Conservation (phyloP, 2,888 invertebrate genomes). For the Parnassius glacialis region DNA sequence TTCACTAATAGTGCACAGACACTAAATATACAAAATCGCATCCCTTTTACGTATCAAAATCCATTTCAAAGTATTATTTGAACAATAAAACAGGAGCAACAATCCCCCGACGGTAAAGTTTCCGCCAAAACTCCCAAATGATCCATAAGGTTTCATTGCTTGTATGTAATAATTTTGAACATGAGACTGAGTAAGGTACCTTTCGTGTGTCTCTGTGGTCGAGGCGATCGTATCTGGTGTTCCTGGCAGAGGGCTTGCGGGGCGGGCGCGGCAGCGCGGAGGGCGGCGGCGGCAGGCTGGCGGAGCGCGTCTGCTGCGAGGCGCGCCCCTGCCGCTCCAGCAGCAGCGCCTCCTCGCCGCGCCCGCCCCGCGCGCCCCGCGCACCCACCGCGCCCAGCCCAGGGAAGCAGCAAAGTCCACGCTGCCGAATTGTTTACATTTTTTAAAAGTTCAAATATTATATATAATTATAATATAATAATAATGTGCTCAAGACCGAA, state of each 20-base stretch:
- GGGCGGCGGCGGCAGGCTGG: slow-evolving; percentile 85
- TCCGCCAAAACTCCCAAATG: no score
- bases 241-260: slow-evolving; percentile 78
- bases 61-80: no score
- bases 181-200: slow-evolving; percentile 38
- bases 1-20: no score
- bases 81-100: no score
- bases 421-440: slow-evolving; percentile 68
- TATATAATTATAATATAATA: no score
- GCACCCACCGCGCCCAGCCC: slow-evolving; percentile 62
- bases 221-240: slow-evolving; percentile 85
- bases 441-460: not conserved
- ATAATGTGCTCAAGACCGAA: no score
- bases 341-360: slow-evolving; percentile 85
- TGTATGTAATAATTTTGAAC: no score
- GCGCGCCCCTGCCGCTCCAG: slow-evolving; percentile 89
- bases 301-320: slow-evolving; percentile 86
- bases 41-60: no score
- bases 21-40: no score
- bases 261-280: slow-evolving; percentile 87
- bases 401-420: slow-evolving; percentile 91
- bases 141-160: no score
- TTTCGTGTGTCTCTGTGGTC: slow-evolving; percentile 69
- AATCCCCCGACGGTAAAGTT: no score
- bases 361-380: slow-evolving; percentile 72